Conservation (phyloP, 1,140 invertebrate genomes). For the Ceratina australensis region DNA sequence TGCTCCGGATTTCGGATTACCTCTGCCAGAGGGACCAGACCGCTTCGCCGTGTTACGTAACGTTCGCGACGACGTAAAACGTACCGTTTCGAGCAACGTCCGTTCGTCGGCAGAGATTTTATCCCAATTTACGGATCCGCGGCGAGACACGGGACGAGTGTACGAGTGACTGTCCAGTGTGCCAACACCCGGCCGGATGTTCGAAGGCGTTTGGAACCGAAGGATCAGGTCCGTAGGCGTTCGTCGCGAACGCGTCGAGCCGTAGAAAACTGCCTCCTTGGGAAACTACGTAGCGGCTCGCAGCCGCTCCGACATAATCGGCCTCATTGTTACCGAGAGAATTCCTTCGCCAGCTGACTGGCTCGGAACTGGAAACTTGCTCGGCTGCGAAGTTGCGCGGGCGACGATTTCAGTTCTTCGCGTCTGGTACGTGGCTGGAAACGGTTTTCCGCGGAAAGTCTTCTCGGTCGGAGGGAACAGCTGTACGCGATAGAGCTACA, state of each 20-base stretch:
- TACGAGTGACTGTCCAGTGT: too few species aligned
- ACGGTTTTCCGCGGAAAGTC: constrained; percentile 46
- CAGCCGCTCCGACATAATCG: constrained; percentile 50
- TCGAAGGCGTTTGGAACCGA: too few species aligned
- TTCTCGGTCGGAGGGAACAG: constrained; percentile 32
- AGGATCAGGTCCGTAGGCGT: background rate
- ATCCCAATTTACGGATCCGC: too few species aligned
- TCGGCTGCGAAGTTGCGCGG: constrained; percentile 31
- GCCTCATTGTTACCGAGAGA: constrained; percentile 62
- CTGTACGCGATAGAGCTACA: constrained; percentile 31
- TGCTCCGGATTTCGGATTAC: background rate
- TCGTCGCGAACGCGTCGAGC: too few species aligned
- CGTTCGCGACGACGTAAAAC: background rate
- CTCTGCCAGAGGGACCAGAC: background rate
- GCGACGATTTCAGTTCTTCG: constrained; percentile 29
- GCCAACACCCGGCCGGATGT: too few species aligned
- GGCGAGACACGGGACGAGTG: too few species aligned
- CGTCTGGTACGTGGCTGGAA: constrained; percentile 7
- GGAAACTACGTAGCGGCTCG: constrained; percentile 13
- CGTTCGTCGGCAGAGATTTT: background rate
- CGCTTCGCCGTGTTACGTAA: background rate
- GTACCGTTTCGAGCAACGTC: too few species aligned
- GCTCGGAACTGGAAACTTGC: constrained; percentile 56
- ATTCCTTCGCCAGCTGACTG: constrained; percentile 36
- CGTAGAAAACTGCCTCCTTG: background rate